Evolutionary conservation across 2,797 vertebrate genomes (phyloP).

Genomic region (Mycteria americana): DNA sequence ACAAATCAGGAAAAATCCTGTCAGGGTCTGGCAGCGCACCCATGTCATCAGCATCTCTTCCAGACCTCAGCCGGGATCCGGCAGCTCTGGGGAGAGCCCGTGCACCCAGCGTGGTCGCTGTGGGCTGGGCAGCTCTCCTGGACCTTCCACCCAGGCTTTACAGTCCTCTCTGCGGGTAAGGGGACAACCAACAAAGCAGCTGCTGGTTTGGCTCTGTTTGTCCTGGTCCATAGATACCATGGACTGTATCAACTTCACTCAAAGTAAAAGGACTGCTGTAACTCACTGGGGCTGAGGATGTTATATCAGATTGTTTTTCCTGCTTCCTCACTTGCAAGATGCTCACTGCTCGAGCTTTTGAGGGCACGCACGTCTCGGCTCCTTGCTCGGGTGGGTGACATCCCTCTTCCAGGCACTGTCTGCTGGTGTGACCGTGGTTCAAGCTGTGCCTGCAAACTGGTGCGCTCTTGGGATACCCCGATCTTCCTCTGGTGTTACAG

Average conservation of each 20-base stretch:
- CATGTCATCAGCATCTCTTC: not conserved
- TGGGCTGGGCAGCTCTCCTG: not conserved
- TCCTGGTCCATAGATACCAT: fast-evolving
- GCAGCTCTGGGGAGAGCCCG: not conserved
- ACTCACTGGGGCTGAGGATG: fast-evolving
- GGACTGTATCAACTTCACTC: not conserved
- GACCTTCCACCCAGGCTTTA: not conserved
- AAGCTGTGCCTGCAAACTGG: not conserved
- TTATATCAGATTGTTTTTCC: not conserved
- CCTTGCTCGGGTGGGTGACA: not conserved
- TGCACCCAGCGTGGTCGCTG: not conserved
- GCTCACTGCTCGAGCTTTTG: not conserved
- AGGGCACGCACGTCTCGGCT: not conserved
- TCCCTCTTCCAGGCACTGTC: not conserved
- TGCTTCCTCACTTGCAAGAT: not conserved
- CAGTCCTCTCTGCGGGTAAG: not conserved
- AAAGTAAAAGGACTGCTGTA: not conserved
- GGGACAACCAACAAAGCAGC: not conserved
- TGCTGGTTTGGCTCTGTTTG: not conserved
- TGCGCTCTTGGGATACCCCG: fast-evolving
- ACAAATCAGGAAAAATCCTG: not conserved
- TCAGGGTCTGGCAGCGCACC: not conserved
- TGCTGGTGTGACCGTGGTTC: not conserved
- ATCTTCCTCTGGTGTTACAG: not conserved
- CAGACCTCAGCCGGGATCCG: not conserved